phyloP scores from a whole-genome alignment of 64 coral and sea anemone genomes.

The Platygyra sinensis region DNA sequence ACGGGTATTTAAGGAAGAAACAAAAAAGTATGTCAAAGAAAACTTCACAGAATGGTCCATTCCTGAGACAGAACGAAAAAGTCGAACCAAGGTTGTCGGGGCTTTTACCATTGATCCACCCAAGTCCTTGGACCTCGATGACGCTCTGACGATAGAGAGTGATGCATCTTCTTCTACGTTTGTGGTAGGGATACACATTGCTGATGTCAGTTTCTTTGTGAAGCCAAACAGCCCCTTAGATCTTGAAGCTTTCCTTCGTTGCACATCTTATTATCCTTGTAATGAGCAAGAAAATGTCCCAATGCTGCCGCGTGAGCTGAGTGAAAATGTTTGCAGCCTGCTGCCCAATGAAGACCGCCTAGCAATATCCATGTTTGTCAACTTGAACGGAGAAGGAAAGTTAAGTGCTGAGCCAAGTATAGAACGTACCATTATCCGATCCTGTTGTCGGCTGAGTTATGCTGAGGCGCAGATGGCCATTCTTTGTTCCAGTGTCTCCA shows the following conservation, averaged over 20 bases:
- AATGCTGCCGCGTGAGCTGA: slow-evolving; percentile 77
- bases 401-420: slow-evolving; percentile 35
- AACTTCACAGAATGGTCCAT: slow-evolving; percentile 48
- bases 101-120: slow-evolving; percentile 84
- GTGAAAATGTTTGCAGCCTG: slow-evolving; percentile 75
- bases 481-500: not conserved
- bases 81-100: slow-evolving; percentile 19
- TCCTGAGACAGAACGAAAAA: slow-evolving; percentile 43
- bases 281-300: slow-evolving; percentile 54
- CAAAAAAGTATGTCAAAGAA: not conserved
- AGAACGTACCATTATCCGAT: slow-evolving; percentile 58
- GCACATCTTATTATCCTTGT: slow-evolving; percentile 75
- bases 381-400: slow-evolving; percentile 47
- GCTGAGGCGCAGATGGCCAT: slow-evolving; percentile 61
- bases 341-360: slow-evolving; percentile 62
- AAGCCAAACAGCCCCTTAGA: slow-evolving; percentile 67
- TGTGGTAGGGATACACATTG: slow-evolving; percentile 81
- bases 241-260: slow-evolving; percentile 62
- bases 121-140: slow-evolving; percentile 79
- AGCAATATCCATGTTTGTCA: slow-evolving; percentile 67
- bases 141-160: slow-evolving; percentile 69
- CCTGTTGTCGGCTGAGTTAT: slow-evolving; percentile 53
- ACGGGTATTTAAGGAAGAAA: slow-evolving; percentile 51
- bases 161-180: not conserved
- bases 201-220: slow-evolving; percentile 84